Evolutionary conservation across 2,797 vertebrate genomes (phyloP), one percentile per base, ranked within the genome.

Genomic region (Lerista edwardsae): DNA sequence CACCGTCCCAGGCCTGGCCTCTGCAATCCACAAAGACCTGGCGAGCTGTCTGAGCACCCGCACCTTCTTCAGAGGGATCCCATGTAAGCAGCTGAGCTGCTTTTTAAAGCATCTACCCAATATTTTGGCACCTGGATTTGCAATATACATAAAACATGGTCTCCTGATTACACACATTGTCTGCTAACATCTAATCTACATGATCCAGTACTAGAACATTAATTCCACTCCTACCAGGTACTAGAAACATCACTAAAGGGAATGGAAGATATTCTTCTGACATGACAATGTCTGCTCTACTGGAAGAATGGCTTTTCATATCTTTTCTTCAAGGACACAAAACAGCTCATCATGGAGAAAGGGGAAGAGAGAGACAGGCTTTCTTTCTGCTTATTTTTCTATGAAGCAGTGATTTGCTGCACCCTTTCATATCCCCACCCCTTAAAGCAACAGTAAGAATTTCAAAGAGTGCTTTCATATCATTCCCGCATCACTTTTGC

Each of bases 401-500:
- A 25, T 15, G 34, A 14, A 19, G 62, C 29, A 36, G 3, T 39
- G 23, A 31, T 31, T 65, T 65, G 51, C 61, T 51, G 17, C 41
- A 75, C 34, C 61, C 41, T 82, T 82, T 51, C 47, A 27, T 64
- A 47, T 61, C 71, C 29, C 27, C 29, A 21, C 8, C 36, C 44
- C 12, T 47, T 62, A 59, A 72, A 81, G 51, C 34, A 41, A 72
- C 71, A 59, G 79, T 81, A 59, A 81, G n/a, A 64, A 21, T n/a
- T 55, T 55, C 51, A 55, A 55, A 55, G 3, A 47, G 78, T 59
- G 17, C 23, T 14, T 36, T 39, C 11, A 29, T 10, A 41, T 62
- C 62, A 19, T 34, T 27, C 59, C 36, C 36, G 61, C 72, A 36
- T 25, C 27, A 65, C 14, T 83, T 65, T 61, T 31, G 72, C 25